Base-by-base conservation (phyloP, 2,888 invertebrate species). In the Lasius fuliginosus region DNA sequence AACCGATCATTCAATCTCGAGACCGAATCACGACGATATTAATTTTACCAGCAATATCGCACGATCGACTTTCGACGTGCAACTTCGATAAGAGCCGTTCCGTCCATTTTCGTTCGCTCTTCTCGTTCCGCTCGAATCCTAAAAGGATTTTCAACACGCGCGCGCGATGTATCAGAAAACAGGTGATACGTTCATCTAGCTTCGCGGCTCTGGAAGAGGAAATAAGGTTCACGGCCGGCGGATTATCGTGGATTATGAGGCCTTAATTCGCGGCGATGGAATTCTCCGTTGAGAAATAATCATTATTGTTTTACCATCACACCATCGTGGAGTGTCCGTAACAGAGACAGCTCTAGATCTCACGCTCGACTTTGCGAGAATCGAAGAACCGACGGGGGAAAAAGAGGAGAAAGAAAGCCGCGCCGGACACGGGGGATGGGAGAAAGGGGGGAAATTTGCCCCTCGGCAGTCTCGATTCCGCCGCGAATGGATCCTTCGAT, bases 331-430 rank as follows among this genome's bases (percentile, higher is more conserved):
- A 75, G 9, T n/a, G 68, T 53, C 60, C 65, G 36, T 81, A 53
- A 83, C 73, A 74, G 73, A 60, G 18, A 83, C 60, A 68, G n/a
- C 60, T 33, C 53, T 23, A 83, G 91, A 90, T 93, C 92, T 92
- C 93, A 93, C 92, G 93, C 89, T 92, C 89, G 85, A 84, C 84
- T 88, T 86, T 82, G 81, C 81, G 83, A 79, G 87, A 83, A 88
- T 86, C 77, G 84, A 86, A 67, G 79, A 85, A 83, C 67, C 60
- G 49, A 56, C 5, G 15, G 56, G 64, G 6, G 33, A 30, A 49
- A 67, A 64, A 33, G 42, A 58, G 27, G 58, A 64, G 40, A n/a
- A 58, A 27, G 11, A 23, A 58, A 15, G 65, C 15, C 5, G 27
- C 11, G 40, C 36, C 15, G 53, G 23, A 30, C 15, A n/a, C 30